A percentile compares a stretch with the other conserved stretches of the same genome.
Evolutionary conservation across 2,797 vertebrate species (phyloP).

Genomic region (Gallinago nigripennis): DNA sequence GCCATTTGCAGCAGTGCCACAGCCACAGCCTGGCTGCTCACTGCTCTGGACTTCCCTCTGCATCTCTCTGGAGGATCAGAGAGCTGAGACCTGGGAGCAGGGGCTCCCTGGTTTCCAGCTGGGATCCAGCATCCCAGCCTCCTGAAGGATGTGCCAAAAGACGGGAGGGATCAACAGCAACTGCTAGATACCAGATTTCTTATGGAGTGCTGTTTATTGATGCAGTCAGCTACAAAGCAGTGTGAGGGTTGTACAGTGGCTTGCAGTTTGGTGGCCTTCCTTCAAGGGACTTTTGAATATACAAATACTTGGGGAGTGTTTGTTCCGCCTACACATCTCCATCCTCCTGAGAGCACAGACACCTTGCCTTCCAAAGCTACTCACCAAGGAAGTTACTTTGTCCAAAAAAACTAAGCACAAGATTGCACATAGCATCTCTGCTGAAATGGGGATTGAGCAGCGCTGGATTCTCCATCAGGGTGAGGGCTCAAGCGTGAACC

Average conservation of each 20-base stretch:
- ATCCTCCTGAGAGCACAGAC: neutral
- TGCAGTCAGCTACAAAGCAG: no score
- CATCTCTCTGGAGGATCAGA: neutral
- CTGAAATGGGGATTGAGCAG: neutral
- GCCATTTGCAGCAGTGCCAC: neutral
- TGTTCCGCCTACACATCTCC: neutral
- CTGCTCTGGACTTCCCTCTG: neutral
- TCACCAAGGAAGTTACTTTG: neutral
- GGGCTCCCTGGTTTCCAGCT: neutral
- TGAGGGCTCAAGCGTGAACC: neutral
- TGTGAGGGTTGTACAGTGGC: neutral
- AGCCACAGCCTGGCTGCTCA: neutral
- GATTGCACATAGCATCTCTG: neutral
- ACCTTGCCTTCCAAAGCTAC: neutral
- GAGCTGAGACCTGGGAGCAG: neutral
- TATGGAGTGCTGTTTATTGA: neutral
- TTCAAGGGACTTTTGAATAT: neutral
- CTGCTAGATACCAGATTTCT: neutral
- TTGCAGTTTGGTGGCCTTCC: neutral
- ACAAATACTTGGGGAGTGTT: rapidly evolving
- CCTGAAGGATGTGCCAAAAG: neutral
- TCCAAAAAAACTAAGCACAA: neutral
- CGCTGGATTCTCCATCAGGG: neutral
- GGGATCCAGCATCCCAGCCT: neutral
- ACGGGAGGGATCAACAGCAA: neutral